Base-by-base conservation (phyloP, 2,797 vertebrate genomes). In the Huso huso region DNA sequence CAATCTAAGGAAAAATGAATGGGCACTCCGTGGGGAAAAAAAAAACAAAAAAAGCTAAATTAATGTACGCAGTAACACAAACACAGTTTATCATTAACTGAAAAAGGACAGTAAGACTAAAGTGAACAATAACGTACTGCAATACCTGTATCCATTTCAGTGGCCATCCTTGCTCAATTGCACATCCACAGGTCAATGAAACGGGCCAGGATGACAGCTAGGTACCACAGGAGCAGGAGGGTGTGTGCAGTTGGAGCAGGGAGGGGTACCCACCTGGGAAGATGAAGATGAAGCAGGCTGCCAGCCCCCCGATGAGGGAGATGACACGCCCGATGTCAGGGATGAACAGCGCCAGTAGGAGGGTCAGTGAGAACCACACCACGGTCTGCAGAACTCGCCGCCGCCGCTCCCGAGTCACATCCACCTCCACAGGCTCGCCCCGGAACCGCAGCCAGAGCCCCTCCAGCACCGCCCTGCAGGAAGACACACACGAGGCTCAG, bases 251-350 rank as follows among this genome's bases (percentile, higher is more conserved):
- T 12, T 2, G 51, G 11, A 12, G 3, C 51, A 53, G 8, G 51
- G 8, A 8, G 23, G 23, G n/a, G 9, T n/a, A 55, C 13, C 0
- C 65, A 90, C 88, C 96, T 84, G 96, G 96, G 73, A 99, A 98
- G 77, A 98, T 82, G 0, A 98, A 97, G 77, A 99, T 98, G 77
- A 99, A 99, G 82, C 95, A 96, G 74, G 96, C 96, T 0, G 96
- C 96, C 75, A 99, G 85, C 51, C 96, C 96, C 59, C 96, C 96
- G 0, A 98, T 93, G 72, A 99, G 84, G 0, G 96, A 94, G 82
- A 99, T 99, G 75, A 99, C 96, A 50, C 93, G 92, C 50, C 96
- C 96, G 0, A 99, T 99, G 70, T 98, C 96, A 0, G 95, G 96
- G 79, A 94, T 99, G 85, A 98, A 98, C 70, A 99, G 93, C 0